Base-by-base conservation (phyloP, 2,113 vertebrate genomes). In the Pteruthius melanotis region DNA sequence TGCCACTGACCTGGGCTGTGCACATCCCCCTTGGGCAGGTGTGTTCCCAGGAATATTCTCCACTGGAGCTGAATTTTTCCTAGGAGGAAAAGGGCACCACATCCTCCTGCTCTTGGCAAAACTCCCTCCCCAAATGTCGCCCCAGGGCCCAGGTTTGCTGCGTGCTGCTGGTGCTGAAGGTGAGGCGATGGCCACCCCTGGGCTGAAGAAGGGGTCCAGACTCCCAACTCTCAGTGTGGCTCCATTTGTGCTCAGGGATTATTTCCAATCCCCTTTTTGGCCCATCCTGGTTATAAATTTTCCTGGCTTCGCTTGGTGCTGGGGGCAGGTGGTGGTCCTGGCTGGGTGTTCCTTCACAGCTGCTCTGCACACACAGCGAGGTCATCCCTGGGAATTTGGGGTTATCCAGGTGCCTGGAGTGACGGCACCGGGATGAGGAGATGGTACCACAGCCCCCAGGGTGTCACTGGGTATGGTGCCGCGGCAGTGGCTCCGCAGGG, bases 401-500 rank as follows among this genome's bases (percentile, higher is more conserved):
- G 33, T 72, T 35, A 33, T 56, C 24, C 64, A 52, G 31, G 53
- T 31, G 54, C 31, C 3, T 19, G 50, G 15, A 19, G 2, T 27
- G 82, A 11, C 0, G 3, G 35, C 44, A 6, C 7, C 0, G 4
- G 5, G 28, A 33, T 23, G 9, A 1, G 21, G 8, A 71, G 16
- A 42, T 15, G 1, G 21, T 20, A 4, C 23, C 37, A 42, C 28
- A 66, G 65, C n/a, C 69, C 54, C 44, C 35, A 7, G 13, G 23
- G 15, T 39, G 13, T 6, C 15, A 6, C 6, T 21, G 39, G 42
- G 20, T 53, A 33, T 26, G 35, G 31, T 52, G 35, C 8, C 0
- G 0, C 28, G 50, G 10, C 31, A 13, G n/a, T 16, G 40, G 57
- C 57, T 42, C 52, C 6, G 1, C 30, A 45, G 78, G 71, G 26